Evolutionary conservation across 1,140 invertebrate genomes (phyloP).

Genomic region (Solenopsis fugax): DNA sequence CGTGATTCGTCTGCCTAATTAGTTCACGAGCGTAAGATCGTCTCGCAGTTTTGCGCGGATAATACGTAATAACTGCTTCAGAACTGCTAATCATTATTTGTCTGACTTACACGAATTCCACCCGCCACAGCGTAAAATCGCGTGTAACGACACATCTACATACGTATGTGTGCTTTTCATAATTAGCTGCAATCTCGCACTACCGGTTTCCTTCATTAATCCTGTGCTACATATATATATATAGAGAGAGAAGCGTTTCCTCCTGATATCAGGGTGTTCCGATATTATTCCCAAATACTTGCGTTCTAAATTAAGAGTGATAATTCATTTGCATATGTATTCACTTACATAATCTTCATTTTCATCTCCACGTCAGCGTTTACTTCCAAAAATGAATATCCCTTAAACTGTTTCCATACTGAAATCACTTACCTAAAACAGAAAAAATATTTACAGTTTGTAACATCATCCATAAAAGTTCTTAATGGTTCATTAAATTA

Average conservation of each 20-base stretch:
- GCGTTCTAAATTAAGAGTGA: background rate
- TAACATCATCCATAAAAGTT: background rate
- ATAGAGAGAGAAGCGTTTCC: background rate
- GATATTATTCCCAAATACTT: background rate
- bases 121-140: background rate
- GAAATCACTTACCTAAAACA: conserved; percentile 69
- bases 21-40: conserved; percentile 11
- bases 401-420: background rate
- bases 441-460: conserved; percentile 46
- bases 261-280: background rate
- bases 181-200: conserved; percentile 25
- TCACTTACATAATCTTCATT: background rate
- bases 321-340: conserved; percentile 9
- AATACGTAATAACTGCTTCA: conserved; percentile 19
- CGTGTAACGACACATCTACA: background rate
- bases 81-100: conserved; percentile 32
- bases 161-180: conserved; percentile 9
- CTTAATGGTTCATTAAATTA: background rate
- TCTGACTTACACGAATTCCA: background rate
- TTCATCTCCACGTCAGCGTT: background rate
- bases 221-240: background rate
- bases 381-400: background rate
- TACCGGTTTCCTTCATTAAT: conserved; percentile 13
- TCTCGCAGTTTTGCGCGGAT: conserved; percentile 48
- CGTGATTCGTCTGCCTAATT: conserved; percentile 54